Conservation (phyloP, 2,888 invertebrate genomes). For the Calliphora vomitoria region DNA sequence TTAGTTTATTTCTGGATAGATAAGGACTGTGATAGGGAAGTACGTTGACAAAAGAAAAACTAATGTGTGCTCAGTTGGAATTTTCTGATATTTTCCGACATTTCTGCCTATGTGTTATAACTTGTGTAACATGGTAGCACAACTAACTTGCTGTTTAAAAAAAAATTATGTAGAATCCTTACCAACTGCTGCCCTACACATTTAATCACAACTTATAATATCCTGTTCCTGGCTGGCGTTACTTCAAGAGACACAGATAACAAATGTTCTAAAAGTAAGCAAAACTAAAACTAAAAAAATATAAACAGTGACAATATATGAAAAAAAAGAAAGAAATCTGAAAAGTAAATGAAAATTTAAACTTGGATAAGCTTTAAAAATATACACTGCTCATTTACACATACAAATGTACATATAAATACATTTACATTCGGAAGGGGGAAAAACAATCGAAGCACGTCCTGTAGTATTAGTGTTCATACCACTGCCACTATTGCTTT, state of each 20-base stretch:
- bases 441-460: constrained; percentile 3
- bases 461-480: constrained; percentile 8
- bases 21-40: no score
- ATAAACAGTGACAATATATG: constrained; percentile 7
- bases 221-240: not conserved
- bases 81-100: no score
- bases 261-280: constrained; percentile 14
- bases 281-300: not conserved
- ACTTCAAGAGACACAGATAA: not conserved
- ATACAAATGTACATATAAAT: not conserved
- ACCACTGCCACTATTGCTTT: not conserved
- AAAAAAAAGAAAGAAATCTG: not conserved
- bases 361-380: not conserved
- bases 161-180: no score
- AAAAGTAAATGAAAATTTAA: constrained; percentile 20
- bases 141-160: no score
- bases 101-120: no score
- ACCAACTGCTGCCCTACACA: not conserved
- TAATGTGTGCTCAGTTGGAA: no score
- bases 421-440: not conserved
- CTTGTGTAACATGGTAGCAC: no score
- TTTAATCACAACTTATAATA: constrained; percentile 6
- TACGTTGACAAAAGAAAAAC: no score
- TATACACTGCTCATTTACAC: not conserved
- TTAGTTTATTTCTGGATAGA: no score